A percentile compares a stretch with the other conserved stretches of the same genome.
Conservation (phyloP, 2,797 vertebrate species). For the Labroides dimidiatus region DNA sequence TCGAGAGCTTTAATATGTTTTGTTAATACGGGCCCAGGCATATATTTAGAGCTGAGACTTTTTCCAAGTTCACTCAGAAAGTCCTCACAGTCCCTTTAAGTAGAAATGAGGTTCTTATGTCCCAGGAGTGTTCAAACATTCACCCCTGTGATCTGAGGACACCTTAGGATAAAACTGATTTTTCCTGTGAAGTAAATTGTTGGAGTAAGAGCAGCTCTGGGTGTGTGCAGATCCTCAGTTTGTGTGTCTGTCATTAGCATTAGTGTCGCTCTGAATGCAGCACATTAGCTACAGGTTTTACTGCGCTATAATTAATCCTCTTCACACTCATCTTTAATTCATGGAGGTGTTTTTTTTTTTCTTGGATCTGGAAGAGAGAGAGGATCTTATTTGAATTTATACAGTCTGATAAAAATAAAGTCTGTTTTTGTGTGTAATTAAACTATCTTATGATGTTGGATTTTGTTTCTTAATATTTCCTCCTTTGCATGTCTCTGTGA, state of each 20-base stretch:
- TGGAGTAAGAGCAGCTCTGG: not conserved
- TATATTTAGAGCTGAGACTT: no score
- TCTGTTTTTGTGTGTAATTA: slow-evolving; percentile 27
- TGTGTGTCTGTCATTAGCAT: slow-evolving; percentile 67
- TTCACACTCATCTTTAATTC: slow-evolving; percentile 69
- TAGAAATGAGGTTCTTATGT: not conserved
- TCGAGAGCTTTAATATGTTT: no score
- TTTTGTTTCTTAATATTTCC: slow-evolving; percentile 17
- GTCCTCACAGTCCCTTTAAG: no score
- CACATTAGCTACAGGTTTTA: slow-evolving; percentile 69
- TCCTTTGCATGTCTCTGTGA: not conserved
- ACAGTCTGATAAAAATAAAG: slow-evolving; percentile 43
- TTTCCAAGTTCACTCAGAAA: no score
- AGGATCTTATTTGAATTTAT: slow-evolving; percentile 55
- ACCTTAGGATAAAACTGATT: slow-evolving; percentile 9
- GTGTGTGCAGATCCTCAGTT: slow-evolving; percentile 20
- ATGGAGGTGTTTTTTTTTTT: slow-evolving; percentile 50
- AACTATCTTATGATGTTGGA: slow-evolving; percentile 29
- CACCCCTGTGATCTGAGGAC: not conserved
- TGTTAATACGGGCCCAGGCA: no score
- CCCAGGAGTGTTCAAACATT: not conserved
- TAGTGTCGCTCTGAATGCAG: slow-evolving; percentile 61
- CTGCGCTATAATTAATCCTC: slow-evolving; percentile 72
- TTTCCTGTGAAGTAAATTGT: slow-evolving; percentile 3
- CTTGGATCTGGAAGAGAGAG: slow-evolving; percentile 47